Base-by-base conservation (phyloP, 2,888 invertebrate genomes). In the Platycheirus albimanus region DNA sequence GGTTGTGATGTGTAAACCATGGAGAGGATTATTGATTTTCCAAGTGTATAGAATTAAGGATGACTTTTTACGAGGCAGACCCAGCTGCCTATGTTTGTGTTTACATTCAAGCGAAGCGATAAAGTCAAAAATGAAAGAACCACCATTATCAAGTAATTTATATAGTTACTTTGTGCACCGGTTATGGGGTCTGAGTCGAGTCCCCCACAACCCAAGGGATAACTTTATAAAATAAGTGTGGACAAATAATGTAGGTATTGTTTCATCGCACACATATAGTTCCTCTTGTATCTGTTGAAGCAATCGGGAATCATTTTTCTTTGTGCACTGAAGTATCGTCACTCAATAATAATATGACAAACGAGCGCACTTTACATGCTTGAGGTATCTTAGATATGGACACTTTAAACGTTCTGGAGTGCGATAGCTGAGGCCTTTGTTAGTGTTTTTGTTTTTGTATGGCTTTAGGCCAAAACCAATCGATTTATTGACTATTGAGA, bases 281-380 rank as follows among this genome's bases (percentile, higher is more conserved):
- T 58, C 13, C 20, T 20, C n/a, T 63, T 56, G 56, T 52, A 70
- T 70, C 56, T 58, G 54, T 15, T 28, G 36, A 54, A 51, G 19
- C 24, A 64, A 75, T 75, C 75, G 51, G 20, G 66, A 76, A 76
- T 47, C 38, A 51, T 61, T 66, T 71, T 43, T 66, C 58, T 70
- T 71, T 52, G 45, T 6, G 7, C 43, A 43, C 20, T 76, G 36
- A 58, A 81, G 77, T 72, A 70, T 67, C 71, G 66, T 77, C 71
- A 61, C 33, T 61, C 78, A 78, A 78, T 78, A 78, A 78, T 78
- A 71, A 56, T 71, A 64, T 64, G 64, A 43, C 54, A 41, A 69
- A 76, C 58, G 61, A 81, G 81, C 71, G 81, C 81, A 81, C 81
- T 81, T 67, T 63, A 72, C 61, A 76, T 71, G 71, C 71, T 81